phyloP scores from a whole-genome alignment of 2,888 invertebrate genomes.

The Vannuccia rotundouncinata region DNA sequence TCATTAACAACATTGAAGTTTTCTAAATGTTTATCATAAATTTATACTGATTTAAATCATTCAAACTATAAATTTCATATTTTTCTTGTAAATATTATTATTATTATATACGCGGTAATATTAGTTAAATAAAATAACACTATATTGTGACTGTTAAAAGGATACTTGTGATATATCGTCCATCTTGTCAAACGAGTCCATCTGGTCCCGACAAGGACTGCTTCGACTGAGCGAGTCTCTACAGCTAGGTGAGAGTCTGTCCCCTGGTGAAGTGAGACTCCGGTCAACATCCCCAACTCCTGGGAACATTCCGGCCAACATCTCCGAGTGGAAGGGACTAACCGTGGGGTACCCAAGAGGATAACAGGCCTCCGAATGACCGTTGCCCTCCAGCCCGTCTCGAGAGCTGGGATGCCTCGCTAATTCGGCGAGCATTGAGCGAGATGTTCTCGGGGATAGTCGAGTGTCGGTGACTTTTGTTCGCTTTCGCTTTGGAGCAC shows the following conservation, averaged over 20 bases:
- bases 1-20: too few relatives aligned
- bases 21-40: too few relatives aligned
- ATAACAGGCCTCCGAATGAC: neutral
- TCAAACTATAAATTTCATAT: too few relatives aligned
- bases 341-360: neutral
- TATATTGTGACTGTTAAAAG: too few relatives aligned
- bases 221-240: neutral
- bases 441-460: neutral
- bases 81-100: too few relatives aligned
- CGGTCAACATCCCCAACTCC: neutral
- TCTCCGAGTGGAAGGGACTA: neutral
- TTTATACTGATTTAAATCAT: too few relatives aligned
- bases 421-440: neutral
- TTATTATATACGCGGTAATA: too few relatives aligned
- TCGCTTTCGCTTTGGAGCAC: slow-evolving; percentile 78
- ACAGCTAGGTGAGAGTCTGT: slow-evolving; percentile 13
- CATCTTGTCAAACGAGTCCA: neutral
- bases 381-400: neutral
- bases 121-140: too few relatives aligned
- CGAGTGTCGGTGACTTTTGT: slow-evolving; percentile 72
- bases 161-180: slow-evolving; percentile 13
- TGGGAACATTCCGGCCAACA: neutral
- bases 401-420: neutral
- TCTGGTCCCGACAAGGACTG: neutral
- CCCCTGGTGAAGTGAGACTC: neutral